Evolutionary conservation across 2,113 vertebrate species (phyloP), one percentile per base, ranked within the genome.

Genomic region (Seriola dumerili): DNA sequence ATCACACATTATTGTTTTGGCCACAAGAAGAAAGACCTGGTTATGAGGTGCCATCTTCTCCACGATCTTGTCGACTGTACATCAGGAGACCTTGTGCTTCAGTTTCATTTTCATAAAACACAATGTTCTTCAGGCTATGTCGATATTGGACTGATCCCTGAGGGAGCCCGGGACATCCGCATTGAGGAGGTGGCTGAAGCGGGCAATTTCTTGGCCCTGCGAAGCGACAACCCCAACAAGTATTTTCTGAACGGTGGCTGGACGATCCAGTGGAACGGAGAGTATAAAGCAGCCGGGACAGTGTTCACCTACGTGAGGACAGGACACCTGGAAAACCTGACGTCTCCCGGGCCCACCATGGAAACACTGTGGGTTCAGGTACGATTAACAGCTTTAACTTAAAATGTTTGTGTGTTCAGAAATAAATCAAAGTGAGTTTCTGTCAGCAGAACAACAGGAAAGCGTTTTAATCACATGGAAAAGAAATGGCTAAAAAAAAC

Each of bases 291-390:
- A 76, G 98, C 97, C 0, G 98, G 98, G 57, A 96, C 97, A 0
- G 95, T 97, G 5, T 99, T 99, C 93, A 98, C 97, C 29, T 99
- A 99, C 0, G 91, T 95, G 36, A 96, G 98, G 78, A 95, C 78
- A 0, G 97, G 97, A 0, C 96, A 99, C 58, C 94, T 96, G 94
- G 98, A 99, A 93, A 99, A 97, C 87, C 96, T 99, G 80, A 99
- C 97, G 0, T 97, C 98, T 1, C 97, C 97, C 0, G 98, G 98
- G 0, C 98, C 98, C 48, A 99, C 98, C 0, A 91, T 90, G 48
- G 97, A 99, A 81, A 97, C 97, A 0, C 89, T 99, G 57, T 99
- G 98, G 98, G 98, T 99, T 87, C 98, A 99, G 97, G 98, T 98
- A 88, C 4, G 57, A 58, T 8, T 17, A 3, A 67, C 9, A 4